Conservation (phyloP, 53 echinoderm and acorn worm genomes). For the Luidia sarsii region DNA sequence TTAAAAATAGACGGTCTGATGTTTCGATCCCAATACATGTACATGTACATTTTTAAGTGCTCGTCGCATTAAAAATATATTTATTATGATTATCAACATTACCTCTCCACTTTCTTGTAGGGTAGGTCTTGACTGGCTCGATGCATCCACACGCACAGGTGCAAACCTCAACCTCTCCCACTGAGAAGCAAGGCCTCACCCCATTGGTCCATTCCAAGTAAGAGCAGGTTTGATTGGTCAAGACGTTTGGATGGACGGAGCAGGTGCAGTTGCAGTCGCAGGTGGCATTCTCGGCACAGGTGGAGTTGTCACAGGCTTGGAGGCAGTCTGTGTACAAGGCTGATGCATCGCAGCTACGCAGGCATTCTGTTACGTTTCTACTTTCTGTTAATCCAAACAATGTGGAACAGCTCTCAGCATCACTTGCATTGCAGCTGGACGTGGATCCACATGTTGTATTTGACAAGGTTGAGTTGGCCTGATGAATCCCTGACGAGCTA, state of each 20-base stretch:
- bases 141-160: constrained; percentile 33
- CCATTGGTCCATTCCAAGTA: constrained; percentile 7
- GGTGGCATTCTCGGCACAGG: constrained; percentile 31
- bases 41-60: too few species aligned
- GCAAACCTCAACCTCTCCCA: background rate
- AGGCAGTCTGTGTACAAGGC: constrained; percentile 42
- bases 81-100: too few species aligned
- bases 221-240: constrained; percentile 28
- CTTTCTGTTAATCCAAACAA: too few species aligned
- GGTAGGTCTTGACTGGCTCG: constrained; percentile 26
- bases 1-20: too few species aligned
- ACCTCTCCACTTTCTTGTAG: constrained; percentile 32
- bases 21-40: too few species aligned
- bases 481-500: background rate
- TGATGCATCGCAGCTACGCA: constrained; percentile 22
- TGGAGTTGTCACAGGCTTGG: constrained; percentile 45
- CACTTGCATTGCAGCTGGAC: constrained; percentile 5
- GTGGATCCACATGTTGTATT: constrained; percentile 12
- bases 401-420: too few species aligned
- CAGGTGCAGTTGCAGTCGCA: constrained; percentile 65
- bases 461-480: background rate
- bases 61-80: too few species aligned
- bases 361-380: constrained; percentile 61
- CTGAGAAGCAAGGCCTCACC: constrained; percentile 11
- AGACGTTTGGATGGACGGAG: background rate